phyloP scores from a whole-genome alignment of 2,888 invertebrate genomes.

The Chironomus riparius region DNA sequence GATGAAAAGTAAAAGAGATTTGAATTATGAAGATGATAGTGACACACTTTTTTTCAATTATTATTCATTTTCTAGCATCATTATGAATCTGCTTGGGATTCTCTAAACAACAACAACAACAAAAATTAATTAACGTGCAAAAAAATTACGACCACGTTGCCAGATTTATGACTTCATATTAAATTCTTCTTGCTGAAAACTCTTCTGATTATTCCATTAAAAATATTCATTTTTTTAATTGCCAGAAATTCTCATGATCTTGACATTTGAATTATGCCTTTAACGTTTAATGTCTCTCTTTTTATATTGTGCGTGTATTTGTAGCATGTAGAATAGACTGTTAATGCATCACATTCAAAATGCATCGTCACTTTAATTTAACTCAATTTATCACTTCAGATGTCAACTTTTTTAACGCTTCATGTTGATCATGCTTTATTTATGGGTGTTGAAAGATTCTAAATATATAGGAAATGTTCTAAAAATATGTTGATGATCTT shows the following conservation, averaged over 20 bases:
- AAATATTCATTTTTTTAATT: background rate
- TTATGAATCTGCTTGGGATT: too few relatives aligned
- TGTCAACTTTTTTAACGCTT: background rate
- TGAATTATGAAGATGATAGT: conserved; percentile 1
- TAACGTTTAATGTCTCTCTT: background rate
- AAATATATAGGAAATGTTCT: too few relatives aligned
- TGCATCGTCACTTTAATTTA: background rate
- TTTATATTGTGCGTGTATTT: background rate
- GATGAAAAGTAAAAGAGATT: background rate
- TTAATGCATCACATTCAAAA: background rate
- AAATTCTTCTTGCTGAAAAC: too few relatives aligned
- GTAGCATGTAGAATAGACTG: background rate
- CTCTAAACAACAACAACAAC: too few relatives aligned
- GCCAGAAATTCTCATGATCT: background rate
- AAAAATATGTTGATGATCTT: background rate
- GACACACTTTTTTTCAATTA: background rate
- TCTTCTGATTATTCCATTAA: too few relatives aligned
- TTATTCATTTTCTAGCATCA: too few relatives aligned
- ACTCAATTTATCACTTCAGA: background rate
- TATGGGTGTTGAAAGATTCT: background rate
- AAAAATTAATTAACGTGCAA: too few relatives aligned
- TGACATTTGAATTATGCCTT: background rate
- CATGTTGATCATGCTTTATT: background rate
- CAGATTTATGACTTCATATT: too few relatives aligned
- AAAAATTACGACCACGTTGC: too few relatives aligned